Evolutionary conservation across 2,888 invertebrate species (phyloP).

Genomic region (Halictus quadricinctus): DNA sequence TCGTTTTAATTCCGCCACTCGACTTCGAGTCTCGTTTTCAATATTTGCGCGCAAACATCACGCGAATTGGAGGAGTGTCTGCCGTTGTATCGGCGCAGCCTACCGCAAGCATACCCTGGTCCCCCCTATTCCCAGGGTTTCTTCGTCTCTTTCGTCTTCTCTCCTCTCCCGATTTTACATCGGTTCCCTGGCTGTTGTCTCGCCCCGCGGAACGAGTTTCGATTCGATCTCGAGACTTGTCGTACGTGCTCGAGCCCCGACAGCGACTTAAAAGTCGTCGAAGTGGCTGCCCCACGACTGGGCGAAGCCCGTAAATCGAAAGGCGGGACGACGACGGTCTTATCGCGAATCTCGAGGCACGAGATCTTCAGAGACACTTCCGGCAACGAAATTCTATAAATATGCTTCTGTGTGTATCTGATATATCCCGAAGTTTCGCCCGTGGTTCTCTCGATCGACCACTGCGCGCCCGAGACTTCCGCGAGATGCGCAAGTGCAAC

Average conservation of each 20-base stretch:
- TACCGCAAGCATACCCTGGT: neutral
- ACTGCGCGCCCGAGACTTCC: neutral
- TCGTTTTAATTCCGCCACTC: constrained; percentile 51
- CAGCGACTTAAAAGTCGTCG: constrained; percentile 41
- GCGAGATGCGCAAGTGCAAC: neutral
- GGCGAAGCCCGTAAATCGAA: constrained; percentile 35
- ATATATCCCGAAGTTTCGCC: neutral
- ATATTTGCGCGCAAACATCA: constrained; percentile 52
- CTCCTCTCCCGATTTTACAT: neutral
- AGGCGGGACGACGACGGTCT: neutral
- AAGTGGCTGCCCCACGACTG: constrained; percentile 30
- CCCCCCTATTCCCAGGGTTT: neutral
- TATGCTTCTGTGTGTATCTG: neutral
- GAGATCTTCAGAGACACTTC: constrained; percentile 23
- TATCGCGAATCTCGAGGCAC: neutral
- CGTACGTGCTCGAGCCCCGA: constrained; percentile 36
- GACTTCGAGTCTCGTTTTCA: constrained; percentile 45
- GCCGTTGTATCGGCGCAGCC: neutral
- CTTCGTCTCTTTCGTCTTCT: neutral
- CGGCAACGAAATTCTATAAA: constrained; percentile 12
- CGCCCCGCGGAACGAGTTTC: constrained; percentile 32
- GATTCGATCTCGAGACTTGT: constrained; percentile 38
- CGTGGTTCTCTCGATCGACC: neutral
- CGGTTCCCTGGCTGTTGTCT: constrained; percentile 3
- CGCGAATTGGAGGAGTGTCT: constrained; percentile 16